Conservation (phyloP, 2,888 invertebrate species). For the Coremacera marginata region DNA sequence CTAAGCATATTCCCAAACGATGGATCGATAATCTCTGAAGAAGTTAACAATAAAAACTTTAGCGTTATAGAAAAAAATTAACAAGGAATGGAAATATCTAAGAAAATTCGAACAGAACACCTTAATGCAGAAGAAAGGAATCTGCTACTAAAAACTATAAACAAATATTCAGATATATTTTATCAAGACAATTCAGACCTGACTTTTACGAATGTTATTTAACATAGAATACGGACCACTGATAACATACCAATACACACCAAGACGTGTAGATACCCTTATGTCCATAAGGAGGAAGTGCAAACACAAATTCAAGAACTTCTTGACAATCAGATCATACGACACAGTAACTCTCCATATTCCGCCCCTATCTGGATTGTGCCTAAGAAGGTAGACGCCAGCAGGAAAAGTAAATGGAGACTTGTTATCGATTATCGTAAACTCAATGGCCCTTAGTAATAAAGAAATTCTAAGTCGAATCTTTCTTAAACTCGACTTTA, state of each 20-base stretch:
- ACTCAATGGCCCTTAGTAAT: no score
- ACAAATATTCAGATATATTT: neutral
- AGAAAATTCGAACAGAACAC: conserved; percentile 34
- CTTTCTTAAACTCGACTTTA: no score
- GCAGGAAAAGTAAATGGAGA: no score
- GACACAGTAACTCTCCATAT: conserved; percentile 32
- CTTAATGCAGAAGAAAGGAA: neutral
- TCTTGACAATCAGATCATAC: conserved; percentile 30
- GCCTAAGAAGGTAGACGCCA: no score
- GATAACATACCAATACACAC: conserved; percentile 6
- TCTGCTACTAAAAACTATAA: neutral
- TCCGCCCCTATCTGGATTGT: neutral
- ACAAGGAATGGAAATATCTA: neutral
- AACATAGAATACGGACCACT: conserved; percentile 17
- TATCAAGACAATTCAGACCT: neutral
- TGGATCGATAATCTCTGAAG: no score
- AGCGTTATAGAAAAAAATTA: no score
- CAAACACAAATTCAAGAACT: conserved; percentile 30
- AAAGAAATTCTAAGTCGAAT: no score
- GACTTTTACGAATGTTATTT: neutral
- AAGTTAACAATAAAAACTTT: no score
- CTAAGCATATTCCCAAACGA: no score
- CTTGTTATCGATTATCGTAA: no score
- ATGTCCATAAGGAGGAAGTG: neutral
- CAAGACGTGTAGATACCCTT: conserved; percentile 17